phyloP scores from a whole-genome alignment of 2,113 vertebrate species.

The Triplophysa rosa region DNA sequence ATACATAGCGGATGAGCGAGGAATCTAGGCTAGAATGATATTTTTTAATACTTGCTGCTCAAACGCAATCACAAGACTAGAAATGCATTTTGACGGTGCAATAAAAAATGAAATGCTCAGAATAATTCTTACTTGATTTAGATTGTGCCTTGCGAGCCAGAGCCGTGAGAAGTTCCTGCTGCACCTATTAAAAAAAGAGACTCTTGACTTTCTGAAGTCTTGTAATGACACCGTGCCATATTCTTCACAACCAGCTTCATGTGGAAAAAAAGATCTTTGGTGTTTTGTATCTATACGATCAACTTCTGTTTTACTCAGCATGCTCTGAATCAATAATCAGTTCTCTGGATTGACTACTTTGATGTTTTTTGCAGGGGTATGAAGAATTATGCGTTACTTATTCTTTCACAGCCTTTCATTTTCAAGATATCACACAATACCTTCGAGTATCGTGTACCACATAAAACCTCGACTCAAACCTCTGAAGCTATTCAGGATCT shows the following conservation, averaged over 20 bases:
- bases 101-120: not conserved
- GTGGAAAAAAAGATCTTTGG: not conserved
- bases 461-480: not conserved
- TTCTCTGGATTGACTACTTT: not conserved
- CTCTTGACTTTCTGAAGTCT: not conserved
- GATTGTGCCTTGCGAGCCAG: constrained; percentile 81
- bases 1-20: not conserved
- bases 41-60: not conserved
- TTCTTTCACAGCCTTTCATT: not conserved
- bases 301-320: not conserved
- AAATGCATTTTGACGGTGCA: not conserved
- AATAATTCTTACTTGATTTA: constrained; percentile 77
- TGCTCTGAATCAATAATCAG: not conserved
- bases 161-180: constrained; percentile 81
- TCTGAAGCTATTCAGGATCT: not conserved
- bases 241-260: not conserved
- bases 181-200: constrained; percentile 72
- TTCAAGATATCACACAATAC: not conserved
- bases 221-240: not conserved
- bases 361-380: not conserved
- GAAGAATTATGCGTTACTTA: not conserved
- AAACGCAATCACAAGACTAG: not conserved
- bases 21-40: not conserved
- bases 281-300: too few relatives aligned
- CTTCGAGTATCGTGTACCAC: not conserved